A percentile compares a stretch with the other conserved stretches of the same genome.
These are phyloP conservation scores for Tortricodes alternella DNA, from an alignment of 2,888 invertebrate genomes.

Conservation along the genomic window DNA sequence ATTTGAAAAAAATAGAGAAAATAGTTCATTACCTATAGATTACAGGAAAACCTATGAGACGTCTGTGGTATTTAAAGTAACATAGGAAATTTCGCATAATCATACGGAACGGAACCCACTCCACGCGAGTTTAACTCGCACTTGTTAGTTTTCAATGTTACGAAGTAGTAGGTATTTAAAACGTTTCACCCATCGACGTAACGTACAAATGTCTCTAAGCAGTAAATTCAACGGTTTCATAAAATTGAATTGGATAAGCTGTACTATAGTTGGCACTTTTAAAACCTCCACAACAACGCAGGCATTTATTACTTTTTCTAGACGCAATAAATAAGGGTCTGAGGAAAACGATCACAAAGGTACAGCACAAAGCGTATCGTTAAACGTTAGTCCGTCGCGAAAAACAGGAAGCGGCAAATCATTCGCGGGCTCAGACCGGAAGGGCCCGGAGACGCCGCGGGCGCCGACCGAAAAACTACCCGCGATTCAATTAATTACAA, in stretches of 20 bases:
- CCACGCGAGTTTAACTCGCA: too few species aligned
- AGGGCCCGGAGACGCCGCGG: slow-evolving; percentile 34
- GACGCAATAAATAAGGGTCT: slow-evolving; percentile 33
- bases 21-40: too few species aligned
- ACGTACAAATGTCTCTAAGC: too few species aligned
- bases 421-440: slow-evolving; percentile 35
- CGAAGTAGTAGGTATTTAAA: too few species aligned
- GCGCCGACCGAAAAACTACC: slow-evolving; percentile 34
- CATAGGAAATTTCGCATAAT: too few species aligned
- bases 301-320: slow-evolving; percentile 22
- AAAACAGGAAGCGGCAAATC: slow-evolving; percentile 38
- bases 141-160: too few species aligned
- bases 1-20: too few species aligned
- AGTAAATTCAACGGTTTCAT: neutral
- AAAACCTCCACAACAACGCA: neutral
- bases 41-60: too few species aligned
- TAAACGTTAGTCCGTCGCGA: slow-evolving; percentile 29
- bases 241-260: neutral
- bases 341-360: slow-evolving; percentile 14
- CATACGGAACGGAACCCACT: too few species aligned
- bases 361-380: slow-evolving; percentile 31
- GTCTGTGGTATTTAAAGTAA: too few species aligned
- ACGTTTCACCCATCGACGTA: too few species aligned
- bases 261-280: neutral
- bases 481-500: slow-evolving; percentile 33